Conservation (phyloP, 2,888 invertebrate species). For the Pelosia muscerda region DNA sequence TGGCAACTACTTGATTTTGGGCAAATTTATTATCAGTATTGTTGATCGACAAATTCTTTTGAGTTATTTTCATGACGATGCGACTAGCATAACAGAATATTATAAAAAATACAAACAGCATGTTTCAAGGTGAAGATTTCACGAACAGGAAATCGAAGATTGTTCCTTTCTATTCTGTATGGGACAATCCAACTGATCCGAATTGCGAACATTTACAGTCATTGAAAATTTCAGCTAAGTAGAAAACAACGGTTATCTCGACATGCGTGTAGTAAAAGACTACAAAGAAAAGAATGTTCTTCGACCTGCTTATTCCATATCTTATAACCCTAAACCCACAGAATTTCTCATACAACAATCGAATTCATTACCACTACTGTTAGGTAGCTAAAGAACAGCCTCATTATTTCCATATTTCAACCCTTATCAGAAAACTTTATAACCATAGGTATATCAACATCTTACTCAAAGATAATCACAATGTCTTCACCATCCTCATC, state of each 20-base stretch:
- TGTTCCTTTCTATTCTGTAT: background rate
- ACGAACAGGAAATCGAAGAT: background rate
- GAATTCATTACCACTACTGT: background rate
- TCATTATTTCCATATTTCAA: background rate
- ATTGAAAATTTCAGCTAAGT: too few species aligned
- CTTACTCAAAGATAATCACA: constrained; percentile 41
- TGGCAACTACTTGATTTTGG: constrained; percentile 42
- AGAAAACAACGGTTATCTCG: too few species aligned
- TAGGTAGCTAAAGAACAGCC: background rate
- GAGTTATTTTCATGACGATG: background rate
- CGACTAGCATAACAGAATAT: background rate
- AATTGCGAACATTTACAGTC: too few species aligned
- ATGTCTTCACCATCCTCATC: constrained; percentile 41
- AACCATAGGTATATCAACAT: constrained; percentile 33
- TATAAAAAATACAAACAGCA: background rate
- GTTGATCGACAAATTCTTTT: background rate
- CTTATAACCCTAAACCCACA: background rate
- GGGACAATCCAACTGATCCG: too few species aligned
- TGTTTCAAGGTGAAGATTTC: background rate
- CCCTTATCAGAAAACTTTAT: constrained; percentile 39
- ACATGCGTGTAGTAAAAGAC: too few species aligned
- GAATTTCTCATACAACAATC: background rate
- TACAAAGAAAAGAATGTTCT: too few species aligned
- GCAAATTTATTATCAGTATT: constrained; percentile 17
- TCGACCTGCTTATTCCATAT: too few species aligned